phyloP scores from a whole-genome alignment of 2,113 vertebrate species.

The Chlamydotis undulata region DNA sequence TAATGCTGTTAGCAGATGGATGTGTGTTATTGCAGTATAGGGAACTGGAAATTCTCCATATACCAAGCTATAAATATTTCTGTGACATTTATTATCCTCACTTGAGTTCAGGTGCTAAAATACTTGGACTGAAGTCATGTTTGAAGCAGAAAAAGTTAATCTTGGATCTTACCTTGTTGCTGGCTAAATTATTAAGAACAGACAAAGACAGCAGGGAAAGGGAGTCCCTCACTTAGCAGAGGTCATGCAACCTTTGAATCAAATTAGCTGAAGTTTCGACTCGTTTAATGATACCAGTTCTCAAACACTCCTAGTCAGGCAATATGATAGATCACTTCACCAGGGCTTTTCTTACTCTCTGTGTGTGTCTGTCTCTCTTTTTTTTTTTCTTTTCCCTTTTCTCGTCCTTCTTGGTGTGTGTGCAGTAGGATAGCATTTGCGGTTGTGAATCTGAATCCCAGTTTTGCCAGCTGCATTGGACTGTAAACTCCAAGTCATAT shows the following conservation, averaged over 20 bases:
- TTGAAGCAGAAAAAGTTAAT: constrained; percentile 73
- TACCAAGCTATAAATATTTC: constrained; percentile 93
- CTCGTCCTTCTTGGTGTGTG: neutral
- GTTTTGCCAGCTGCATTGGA: constrained; percentile 66
- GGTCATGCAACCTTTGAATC: constrained; percentile 74
- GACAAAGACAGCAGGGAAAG: constrained; percentile 63
- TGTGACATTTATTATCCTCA: constrained; percentile 93
- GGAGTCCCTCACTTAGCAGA: constrained; percentile 71
- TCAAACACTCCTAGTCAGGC: constrained; percentile 58
- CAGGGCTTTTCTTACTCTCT: constrained; percentile 6
- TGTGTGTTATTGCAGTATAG: constrained; percentile 84
- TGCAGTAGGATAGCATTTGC: constrained; percentile 52
- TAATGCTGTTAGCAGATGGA: constrained; percentile 95
- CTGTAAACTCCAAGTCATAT: constrained; percentile 70
- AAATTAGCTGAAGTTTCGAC: constrained; percentile 74
- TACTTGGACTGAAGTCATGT: constrained; percentile 82
- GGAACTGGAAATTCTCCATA: constrained; percentile 94
- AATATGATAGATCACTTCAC: constrained; percentile 73
- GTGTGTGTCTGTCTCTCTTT: neutral
- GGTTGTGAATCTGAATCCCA: constrained; percentile 65
- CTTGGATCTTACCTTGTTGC: constrained; percentile 67
- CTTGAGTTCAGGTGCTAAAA: constrained; percentile 95
- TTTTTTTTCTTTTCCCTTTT: neutral
- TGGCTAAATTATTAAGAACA: constrained; percentile 77
- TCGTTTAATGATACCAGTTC: constrained; percentile 61